Evolutionary conservation across 2,888 invertebrate genomes (phyloP).

Genomic region (Bombyx huttoni): DNA sequence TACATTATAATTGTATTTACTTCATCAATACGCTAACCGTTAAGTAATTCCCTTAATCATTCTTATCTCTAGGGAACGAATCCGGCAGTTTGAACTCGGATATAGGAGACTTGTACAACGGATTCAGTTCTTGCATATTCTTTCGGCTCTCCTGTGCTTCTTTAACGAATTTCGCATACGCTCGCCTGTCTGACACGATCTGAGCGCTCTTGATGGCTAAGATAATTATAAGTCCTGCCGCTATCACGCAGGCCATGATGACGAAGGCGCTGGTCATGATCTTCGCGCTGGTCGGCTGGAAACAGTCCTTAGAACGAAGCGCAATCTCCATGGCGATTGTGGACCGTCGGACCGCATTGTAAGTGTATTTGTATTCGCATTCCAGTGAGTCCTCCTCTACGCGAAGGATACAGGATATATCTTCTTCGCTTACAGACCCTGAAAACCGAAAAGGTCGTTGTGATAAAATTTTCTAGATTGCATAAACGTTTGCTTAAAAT

Average conservation of each 20-base stretch:
- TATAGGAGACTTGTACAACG: slow-evolving; percentile 76
- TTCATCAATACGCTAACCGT: neutral
- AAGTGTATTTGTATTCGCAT: slow-evolving; percentile 56
- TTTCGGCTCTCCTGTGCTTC: slow-evolving; percentile 53
- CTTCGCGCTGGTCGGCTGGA: slow-evolving; percentile 40
- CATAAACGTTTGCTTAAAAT: too few species aligned
- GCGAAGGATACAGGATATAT: slow-evolving; percentile 43
- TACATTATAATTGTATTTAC: too few species aligned
- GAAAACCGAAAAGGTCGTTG: slow-evolving; percentile 15
- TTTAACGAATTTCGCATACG: slow-evolving; percentile 64
- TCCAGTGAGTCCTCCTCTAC: slow-evolving; percentile 30
- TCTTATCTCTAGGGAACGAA: slow-evolving; percentile 50
- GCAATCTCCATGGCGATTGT: slow-evolving; percentile 43
- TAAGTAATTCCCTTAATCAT: slow-evolving; percentile 21
- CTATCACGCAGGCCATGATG: slow-evolving; percentile 56
- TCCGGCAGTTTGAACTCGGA: slow-evolving; percentile 70
- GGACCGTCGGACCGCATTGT: slow-evolving; percentile 32
- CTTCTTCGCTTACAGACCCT: slow-evolving; percentile 25
- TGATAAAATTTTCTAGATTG: neutral
- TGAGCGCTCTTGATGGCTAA: slow-evolving; percentile 47
- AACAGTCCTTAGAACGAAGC: slow-evolving; percentile 43
- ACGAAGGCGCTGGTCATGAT: slow-evolving; percentile 41
- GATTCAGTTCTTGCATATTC: slow-evolving; percentile 64
- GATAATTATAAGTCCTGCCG: slow-evolving; percentile 57
- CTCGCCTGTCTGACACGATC: slow-evolving; percentile 60